Base-by-base conservation (phyloP, 2,113 vertebrate genomes). In the Marmota monax region DNA sequence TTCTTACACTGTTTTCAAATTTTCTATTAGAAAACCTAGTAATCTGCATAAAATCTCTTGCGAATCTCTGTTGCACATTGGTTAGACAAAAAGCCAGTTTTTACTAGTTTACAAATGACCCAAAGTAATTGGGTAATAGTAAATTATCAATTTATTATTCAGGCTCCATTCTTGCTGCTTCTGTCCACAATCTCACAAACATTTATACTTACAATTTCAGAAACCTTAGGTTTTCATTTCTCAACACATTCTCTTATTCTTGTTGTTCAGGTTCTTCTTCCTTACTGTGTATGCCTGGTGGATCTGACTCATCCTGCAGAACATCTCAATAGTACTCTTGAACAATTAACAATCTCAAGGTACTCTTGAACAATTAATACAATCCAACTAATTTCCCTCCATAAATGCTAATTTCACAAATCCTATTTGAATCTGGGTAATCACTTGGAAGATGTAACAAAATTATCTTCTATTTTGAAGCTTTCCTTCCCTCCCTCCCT, bases 341-440 rank as follows among this genome's bases (percentile, higher is more conserved):
- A 91, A 18, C 22, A 79, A 56, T 82, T 61, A 4, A 85, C 63
- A 65, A 9, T 45, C 7, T 45, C 45, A 73, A 73, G 53, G 8
- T 73, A 8, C 7, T 83, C 14, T 73, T 85, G 37, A 91, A 18
- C 22, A 79, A 56, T 82, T 61, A 4, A 85, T 69, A 70, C 6
- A 90, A 58, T 78, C 32, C 22, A 51, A 39, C 5, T 39, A 72
- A 23, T 77, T 78, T 80, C 11, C 27, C 48, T 83, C 37, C 34
- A 12, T 76, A 84, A 92, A 78, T 90, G 25, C 9, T 78, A 72
- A 90, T 63, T 84, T 84, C n/a, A 56, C 79, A 17, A 96, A 88
- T 90, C 25, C 2, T 61, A 4, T 84, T 92, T 84, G 74, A 90
- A 90, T 88, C 76, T 69, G 6, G 7, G 74, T 88, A 74, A 56